Base-by-base conservation (phyloP, 2,113 vertebrate species). In the Parus major region DNA sequence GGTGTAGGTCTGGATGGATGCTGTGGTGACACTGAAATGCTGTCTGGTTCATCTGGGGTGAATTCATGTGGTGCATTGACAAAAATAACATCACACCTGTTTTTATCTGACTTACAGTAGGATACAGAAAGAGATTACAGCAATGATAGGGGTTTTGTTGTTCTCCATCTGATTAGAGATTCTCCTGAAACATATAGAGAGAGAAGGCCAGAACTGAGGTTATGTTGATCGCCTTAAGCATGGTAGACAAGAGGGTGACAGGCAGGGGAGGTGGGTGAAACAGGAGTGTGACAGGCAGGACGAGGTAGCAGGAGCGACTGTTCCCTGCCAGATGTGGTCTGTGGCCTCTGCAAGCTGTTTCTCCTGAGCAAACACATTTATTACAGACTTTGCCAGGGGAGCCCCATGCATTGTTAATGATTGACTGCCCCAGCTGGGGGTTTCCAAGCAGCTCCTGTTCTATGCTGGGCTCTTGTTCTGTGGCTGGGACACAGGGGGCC, bases 371-470 rank as follows among this genome's bases (percentile, higher is more conserved):
- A 97, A 96, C 92, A 93, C 77, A 69, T 83, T 84, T 79, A 27
- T 57, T 82, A 60, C 27, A 15, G 91, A 7, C 92, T 88, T 68
- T 95, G 82, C 92, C 70, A 68, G 80, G 77, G 61, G 82, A 78
- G 82, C 87, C 89, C 76, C 76, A 33, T 3, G 72, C 50, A 2
- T 8, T 57, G 93, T 97, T 96, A 97, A 97, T 97, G 68, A 97
- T 97, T 97, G 92, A 97, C 96, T 20, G 65, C 69, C 23, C 82
- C 15, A 27, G 78, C 49, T 13, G 15, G 21, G 77, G 64, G 50
- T 90, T 94, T 87, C 82, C 82, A 87, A 83, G 88, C 85, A 39
- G 60, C 87, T 86, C 59, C 10, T 12, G 83, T 6, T 31, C 84
- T 5, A 0, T 9, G 47, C 39, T 7, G 13, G 61, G 73, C 50